Percentiles rank a stretch among this genome's conserved stretches.
These are phyloP conservation scores for Condylura cristata DNA, from an alignment of 2,113 vertebrate genomes.

Conservation along the genomic window DNA sequence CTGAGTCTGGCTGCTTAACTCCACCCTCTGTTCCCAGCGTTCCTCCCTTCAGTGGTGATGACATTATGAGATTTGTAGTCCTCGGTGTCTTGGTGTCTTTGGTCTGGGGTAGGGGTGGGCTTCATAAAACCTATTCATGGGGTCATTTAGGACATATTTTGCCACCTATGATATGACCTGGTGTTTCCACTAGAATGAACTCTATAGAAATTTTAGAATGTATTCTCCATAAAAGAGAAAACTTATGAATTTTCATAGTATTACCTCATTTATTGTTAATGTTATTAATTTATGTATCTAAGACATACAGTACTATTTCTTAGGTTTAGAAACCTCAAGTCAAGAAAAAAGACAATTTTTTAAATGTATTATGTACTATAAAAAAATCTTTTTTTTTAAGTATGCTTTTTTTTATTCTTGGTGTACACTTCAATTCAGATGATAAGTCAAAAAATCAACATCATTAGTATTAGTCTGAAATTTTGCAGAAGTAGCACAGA, in stretches of 20 bases:
- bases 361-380: not conserved
- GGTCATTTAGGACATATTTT: no score
- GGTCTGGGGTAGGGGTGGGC: no score
- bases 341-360: not conserved
- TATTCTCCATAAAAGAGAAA: not conserved
- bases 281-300: not conserved
- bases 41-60: no score
- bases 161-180: not conserved
- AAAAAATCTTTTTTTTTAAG: slow-evolving; percentile 29
- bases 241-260: not conserved
- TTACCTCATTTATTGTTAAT: not conserved
- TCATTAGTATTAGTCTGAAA: slow-evolving; percentile 22
- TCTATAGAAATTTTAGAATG: not conserved
- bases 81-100: no score
- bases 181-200: not conserved
- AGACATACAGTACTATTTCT: not conserved
- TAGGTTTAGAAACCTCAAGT: slow-evolving; percentile 22
- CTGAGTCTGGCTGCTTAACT: no score
- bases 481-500: not conserved
- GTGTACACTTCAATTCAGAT: slow-evolving; percentile 1
- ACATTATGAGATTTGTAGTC: no score
- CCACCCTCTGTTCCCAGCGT: no score
- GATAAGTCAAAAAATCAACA: slow-evolving; percentile 2
- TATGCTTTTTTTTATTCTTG: not conserved
- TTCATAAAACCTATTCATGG: no score